These are phyloP conservation scores for Calliphora vicina DNA, from an alignment of 1,140 invertebrate species.

Conservation along the genomic window DNA sequence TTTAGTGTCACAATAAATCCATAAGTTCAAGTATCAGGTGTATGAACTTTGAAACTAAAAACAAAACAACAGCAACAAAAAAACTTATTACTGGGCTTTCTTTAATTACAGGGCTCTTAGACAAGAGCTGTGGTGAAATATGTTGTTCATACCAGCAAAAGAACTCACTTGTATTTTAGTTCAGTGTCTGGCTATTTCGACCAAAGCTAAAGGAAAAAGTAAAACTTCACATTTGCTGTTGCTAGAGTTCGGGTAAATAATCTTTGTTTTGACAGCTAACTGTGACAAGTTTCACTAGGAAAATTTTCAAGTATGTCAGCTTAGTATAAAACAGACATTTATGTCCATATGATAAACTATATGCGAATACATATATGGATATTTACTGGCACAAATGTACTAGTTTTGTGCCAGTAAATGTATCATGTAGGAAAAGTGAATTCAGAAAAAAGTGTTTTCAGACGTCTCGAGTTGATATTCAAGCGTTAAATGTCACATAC, in stretches of 20 bases:
- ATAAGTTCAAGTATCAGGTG: not conserved
- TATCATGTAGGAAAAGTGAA: not conserved
- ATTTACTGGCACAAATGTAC: too few species aligned
- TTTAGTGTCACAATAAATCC: not conserved
- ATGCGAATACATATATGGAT: too few species aligned
- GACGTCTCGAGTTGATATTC: constrained; percentile 19
- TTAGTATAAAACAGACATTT: not conserved
- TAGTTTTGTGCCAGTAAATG: too few species aligned
- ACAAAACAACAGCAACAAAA: not conserved
- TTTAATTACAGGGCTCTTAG: not conserved
- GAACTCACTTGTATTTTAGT: not conserved
- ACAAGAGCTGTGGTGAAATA: not conserved
- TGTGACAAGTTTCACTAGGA: not conserved
- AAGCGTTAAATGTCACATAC: constrained; percentile 23
- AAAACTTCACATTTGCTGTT: too few species aligned
- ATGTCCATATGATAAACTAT: not conserved
- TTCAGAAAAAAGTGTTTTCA: not conserved
- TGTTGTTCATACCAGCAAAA: not conserved
- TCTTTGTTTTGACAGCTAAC: not conserved
- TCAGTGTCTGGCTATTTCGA: too few species aligned
- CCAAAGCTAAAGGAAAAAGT: too few species aligned
- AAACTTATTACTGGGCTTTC: not conserved
- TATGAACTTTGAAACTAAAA: not conserved
- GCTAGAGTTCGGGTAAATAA: too few species aligned
- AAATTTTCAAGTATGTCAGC: not conserved